Percentiles rank a stretch among this genome's conserved stretches.
phyloP scores from a whole-genome alignment of 2,113 vertebrate genomes.

The Platycercus adscitus region DNA sequence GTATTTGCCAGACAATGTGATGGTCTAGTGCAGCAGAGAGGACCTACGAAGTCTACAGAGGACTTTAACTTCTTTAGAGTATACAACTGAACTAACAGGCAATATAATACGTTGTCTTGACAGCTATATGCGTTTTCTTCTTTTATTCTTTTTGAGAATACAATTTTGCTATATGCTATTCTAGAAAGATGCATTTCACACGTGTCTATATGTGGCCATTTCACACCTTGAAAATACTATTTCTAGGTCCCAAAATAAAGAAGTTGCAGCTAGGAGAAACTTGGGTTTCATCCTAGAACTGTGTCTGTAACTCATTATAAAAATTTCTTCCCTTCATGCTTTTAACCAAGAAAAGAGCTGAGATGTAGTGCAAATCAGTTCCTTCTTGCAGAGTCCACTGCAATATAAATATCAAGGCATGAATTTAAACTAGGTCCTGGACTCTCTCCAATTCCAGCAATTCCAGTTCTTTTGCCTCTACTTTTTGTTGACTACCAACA shows the following conservation, averaged over 20 bases:
- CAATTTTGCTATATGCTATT: neutral
- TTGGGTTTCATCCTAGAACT: neutral
- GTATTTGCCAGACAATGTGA: neutral
- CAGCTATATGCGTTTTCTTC: neutral
- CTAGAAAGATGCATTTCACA: neutral
- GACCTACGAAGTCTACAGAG: neutral
- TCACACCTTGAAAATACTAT: neutral
- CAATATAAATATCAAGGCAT: neutral
- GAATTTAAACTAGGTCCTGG: neutral
- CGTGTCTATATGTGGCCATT: neutral
- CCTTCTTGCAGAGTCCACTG: neutral
- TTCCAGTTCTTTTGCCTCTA: neutral
- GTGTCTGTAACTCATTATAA: neutral
- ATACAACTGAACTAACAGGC: neutral
- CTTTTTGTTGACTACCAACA: neutral
- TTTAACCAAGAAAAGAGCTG: neutral
- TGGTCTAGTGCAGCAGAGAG: neutral
- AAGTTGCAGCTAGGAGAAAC: neutral
- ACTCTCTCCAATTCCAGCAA: neutral
- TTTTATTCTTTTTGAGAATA: neutral
- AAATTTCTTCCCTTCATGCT: neutral
- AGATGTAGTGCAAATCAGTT: neutral
- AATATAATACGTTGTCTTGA: neutral
- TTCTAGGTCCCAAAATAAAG: neutral
- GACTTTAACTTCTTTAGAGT: neutral